Evolutionary conservation across 2,113 vertebrate genomes (phyloP), one percentile per base, ranked within the genome.

Genomic region (Hippopotamus amphibius): DNA sequence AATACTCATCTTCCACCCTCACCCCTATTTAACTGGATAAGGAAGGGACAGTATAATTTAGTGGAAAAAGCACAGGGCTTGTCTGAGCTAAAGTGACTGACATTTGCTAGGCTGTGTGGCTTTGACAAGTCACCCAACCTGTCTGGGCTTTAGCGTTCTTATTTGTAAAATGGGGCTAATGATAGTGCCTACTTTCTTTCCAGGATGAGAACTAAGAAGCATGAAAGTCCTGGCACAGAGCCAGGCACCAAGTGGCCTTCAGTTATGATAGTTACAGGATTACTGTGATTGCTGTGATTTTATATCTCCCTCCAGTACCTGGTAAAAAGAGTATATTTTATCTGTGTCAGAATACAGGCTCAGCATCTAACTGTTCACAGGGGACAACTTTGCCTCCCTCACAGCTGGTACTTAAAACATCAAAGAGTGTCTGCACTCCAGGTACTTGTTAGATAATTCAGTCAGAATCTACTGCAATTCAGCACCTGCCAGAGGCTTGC

Each of bases 381-480:
- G 92, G 95, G 91, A 95, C 33, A 46, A 41, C 53, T 92, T 77
- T 81, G 90, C 53, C 74, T 96, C 28, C 69, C 50, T 94, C 76
- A 65, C 69, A 83, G 95, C 61, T 93, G 92, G 81, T 91, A 76
- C 22, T 76, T 96, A 90, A 92, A 92, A 37, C 41, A 41, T 97
- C 85, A 95, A 69, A 97, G 77, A 90, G 6, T 61, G n/a, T 77
- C 81, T 82, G n/a, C 8, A n/a, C n/a, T 95, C 71, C 50, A 95
- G 82, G n/a, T 96, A 88, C 81, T 93, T 96, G 48, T 85, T 88
- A 83, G 55, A 88, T 88, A 90, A 93, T 79, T 93, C 57, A 74
- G 19, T 91, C 68, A 87, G 77, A 95, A 90, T 59, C 28, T 17
- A 63, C 89, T 69, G 16, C 33, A 86, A 57, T 69, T 63, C 46